Base-by-base conservation (phyloP, 2,797 vertebrate species). In the Gila robusta region DNA sequence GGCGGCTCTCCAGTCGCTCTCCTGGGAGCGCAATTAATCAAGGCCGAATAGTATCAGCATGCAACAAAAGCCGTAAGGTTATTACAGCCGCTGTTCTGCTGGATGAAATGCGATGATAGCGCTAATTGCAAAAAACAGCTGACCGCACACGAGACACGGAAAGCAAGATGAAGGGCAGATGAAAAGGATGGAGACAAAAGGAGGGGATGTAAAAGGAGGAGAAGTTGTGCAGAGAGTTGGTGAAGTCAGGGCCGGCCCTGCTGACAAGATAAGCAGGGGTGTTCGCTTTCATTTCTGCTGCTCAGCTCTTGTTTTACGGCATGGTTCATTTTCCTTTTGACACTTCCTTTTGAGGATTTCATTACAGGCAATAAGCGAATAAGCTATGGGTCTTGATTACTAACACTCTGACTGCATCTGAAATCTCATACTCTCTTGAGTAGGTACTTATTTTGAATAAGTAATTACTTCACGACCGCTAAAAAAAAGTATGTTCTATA, bases 11-110 rank as follows among this genome's bases (percentile, higher is more conserved):
- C 92, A 87, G 92, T 92, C 89, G 92, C 93, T 95, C 94, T 90
- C 93, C 93, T 89, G 92, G 91, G 93, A 93, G 91, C 90, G 91
- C 94, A 95, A 96, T 96, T 95, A 95, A 96, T 96, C 95, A 95
- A 93, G 90, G 93, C 90, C 91, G 91, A 93, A 94, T 93, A 93
- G 94, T 93, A 94, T 95, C 93, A 89, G 81, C 87, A 83, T 39
- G 85, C 92, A 93, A 91, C 91, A 91, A 91, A 93, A 95, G 92
- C 81, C 92, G 91, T 93, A 92, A 93, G 93, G 93, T 94, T 95
- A 95, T 95, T 94, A 94, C 91, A 91, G 88, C 88, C 89, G 52
- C 80, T 91, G 91, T 95, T 95, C 92, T 59, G 84, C 92, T 84
- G 93, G 92, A 94, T 94, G 94, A 94, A 94, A 93, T 93, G 93